phyloP scores from a whole-genome alignment of 2,888 invertebrate species.

The Lamellibrachia satsuma region DNA sequence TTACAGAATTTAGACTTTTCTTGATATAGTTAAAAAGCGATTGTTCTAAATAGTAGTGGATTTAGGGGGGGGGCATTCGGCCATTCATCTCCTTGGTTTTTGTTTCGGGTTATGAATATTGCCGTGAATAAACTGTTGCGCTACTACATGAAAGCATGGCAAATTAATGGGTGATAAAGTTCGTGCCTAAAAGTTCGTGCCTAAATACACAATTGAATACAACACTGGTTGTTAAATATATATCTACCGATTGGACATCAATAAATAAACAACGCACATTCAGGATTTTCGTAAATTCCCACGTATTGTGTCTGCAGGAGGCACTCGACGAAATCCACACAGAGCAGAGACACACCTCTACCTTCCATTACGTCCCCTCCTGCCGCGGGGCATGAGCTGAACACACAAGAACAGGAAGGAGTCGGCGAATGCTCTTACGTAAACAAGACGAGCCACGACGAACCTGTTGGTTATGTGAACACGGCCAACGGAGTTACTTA shows the following conservation, averaged over 20 bases:
- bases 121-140: too few species aligned
- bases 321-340: not conserved
- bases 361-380: not conserved
- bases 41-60: not conserved
- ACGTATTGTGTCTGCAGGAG: not conserved
- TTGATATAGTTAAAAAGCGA: not conserved
- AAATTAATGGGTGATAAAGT: too few species aligned
- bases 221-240: not conserved
- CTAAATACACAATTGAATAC: too few species aligned
- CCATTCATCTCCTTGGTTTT: too few species aligned
- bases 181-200: too few species aligned
- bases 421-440: not conserved
- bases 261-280: not conserved
- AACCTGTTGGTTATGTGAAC: not conserved
- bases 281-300: not conserved
- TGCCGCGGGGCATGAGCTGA: not conserved
- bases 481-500: not conserved
- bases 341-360: not conserved
- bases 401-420: not conserved
- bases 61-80: too few species aligned
- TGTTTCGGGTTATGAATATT: too few species aligned
- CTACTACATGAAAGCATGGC: too few species aligned
- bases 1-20: not conserved
- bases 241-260: not conserved
- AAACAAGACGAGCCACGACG: not conserved